A percentile compares a stretch with the other conserved stretches of the same genome.
Conservation (phyloP, 1,140 invertebrate species). For the Caerostris darwini region DNA sequence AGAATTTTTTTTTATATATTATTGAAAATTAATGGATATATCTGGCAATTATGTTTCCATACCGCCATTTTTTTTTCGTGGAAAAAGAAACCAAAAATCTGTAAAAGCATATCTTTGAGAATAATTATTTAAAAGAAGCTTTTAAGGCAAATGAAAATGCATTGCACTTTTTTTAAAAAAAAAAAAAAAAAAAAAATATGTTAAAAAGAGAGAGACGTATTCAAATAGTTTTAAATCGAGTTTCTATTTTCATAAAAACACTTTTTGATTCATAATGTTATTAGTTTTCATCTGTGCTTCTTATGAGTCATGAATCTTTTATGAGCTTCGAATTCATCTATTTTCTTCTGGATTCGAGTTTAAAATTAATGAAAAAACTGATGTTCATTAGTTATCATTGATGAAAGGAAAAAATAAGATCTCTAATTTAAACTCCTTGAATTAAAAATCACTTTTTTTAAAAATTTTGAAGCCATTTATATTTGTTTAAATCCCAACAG, state of each 20-base stretch:
- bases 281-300: not conserved
- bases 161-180: not conserved
- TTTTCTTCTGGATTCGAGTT: not conserved
- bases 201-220: not conserved
- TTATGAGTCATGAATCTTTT: constrained; percentile 18
- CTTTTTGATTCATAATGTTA: constrained; percentile 23
- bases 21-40: not conserved
- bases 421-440: not conserved
- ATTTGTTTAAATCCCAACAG: not conserved
- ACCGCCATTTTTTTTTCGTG: not conserved
- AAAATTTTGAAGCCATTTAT: not conserved
- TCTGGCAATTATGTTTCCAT: not conserved
- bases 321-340: not conserved
- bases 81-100: not conserved
- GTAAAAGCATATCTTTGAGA: not conserved
- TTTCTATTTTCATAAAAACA: constrained; percentile 4
- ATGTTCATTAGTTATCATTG: not conserved
- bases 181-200: not conserved
- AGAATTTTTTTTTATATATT: not conserved
- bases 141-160: constrained; percentile 7
- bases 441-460: not conserved
- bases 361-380: constrained; percentile 2
- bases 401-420: not conserved
- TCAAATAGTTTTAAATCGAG: constrained; percentile 25
- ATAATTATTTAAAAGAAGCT: not conserved